Percentiles rank a stretch among this genome's conserved stretches.
phyloP scores from a whole-genome alignment of 2,113 vertebrate genomes.

The Pardalotus punctatus region DNA sequence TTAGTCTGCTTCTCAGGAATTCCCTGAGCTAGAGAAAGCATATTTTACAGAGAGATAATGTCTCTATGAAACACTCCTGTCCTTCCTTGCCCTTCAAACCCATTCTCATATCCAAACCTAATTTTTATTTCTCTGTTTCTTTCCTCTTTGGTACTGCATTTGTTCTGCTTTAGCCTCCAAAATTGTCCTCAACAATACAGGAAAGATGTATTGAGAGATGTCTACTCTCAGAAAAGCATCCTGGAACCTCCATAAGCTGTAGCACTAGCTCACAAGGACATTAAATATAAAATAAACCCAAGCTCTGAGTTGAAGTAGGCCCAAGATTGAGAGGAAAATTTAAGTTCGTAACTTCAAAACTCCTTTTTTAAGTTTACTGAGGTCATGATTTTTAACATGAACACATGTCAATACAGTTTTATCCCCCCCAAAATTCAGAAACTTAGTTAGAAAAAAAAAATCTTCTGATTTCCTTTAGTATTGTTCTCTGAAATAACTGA shows the following conservation, averaged over 20 bases:
- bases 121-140: neutral
- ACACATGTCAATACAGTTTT: neutral
- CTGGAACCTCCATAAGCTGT: neutral
- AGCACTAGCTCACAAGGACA: neutral
- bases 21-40: neutral
- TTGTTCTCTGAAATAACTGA: neutral
- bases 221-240: neutral
- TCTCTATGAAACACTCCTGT: neutral
- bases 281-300: neutral
- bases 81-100: neutral
- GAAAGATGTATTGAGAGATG: neutral
- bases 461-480: neutral
- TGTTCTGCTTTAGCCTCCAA: neutral
- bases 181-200: neutral
- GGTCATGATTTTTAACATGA: neutral
- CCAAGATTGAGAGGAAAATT: neutral
- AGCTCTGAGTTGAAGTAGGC: neutral
- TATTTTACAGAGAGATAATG: neutral
- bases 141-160: neutral
- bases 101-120: neutral
- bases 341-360: neutral
- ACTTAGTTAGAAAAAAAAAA: neutral
- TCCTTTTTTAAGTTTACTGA: neutral
- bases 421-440: accelerated
- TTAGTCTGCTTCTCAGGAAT: neutral